Evolutionary conservation across 2,797 vertebrate species (phyloP).

Genomic region (Bradypodion pumilum): DNA sequence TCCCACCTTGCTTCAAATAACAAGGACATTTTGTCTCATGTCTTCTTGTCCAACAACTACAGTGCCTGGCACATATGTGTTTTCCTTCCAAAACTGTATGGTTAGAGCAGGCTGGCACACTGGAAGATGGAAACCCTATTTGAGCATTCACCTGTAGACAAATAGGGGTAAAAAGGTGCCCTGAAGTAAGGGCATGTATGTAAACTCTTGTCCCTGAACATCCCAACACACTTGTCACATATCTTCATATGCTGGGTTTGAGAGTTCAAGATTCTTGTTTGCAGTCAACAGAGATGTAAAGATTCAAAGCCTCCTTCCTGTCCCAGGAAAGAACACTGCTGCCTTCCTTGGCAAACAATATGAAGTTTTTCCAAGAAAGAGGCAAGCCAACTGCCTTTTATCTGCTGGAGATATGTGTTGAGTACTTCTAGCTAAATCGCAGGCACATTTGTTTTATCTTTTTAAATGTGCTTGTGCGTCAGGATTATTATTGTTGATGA

Average conservation of each 20-base stretch:
- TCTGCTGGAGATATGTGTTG: not conserved
- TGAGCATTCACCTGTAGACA: too few relatives aligned
- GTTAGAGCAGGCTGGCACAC: not conserved
- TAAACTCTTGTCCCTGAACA: too few relatives aligned
- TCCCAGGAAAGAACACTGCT: not conserved
- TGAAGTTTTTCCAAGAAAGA: not conserved
- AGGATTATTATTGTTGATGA: not conserved
- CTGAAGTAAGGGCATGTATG: too few relatives aligned
- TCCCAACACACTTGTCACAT: too few relatives aligned
- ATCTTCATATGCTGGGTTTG: too few relatives aligned
- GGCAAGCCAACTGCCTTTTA: not conserved
- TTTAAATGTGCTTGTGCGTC: not conserved
- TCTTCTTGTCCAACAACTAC: not conserved
- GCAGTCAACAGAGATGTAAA: not conserved
- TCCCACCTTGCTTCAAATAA: not conserved
- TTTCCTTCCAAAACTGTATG: not conserved
- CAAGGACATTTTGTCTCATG: not conserved
- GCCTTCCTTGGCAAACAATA: not conserved
- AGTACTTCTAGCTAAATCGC: not conserved
- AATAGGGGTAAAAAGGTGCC: too few relatives aligned
- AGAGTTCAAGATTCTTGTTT: not conserved
- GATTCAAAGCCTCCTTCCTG: not conserved
- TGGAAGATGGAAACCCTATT: not conserved
- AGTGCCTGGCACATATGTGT: not conserved
- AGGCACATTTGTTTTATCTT: not conserved